Conservation (phyloP, 2,888 invertebrate species). For the Ptilodon capucinus region DNA sequence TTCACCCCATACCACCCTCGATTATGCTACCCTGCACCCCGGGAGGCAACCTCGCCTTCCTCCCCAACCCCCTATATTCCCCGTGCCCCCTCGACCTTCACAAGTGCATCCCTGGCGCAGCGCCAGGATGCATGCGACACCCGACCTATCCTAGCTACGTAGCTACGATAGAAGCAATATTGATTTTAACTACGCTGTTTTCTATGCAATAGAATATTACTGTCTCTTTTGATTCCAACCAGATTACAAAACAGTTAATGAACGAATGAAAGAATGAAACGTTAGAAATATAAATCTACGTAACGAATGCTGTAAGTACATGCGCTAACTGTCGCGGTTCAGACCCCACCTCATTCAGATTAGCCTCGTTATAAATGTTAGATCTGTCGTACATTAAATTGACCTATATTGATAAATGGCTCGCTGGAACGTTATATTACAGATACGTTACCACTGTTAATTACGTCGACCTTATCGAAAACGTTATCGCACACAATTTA, state of each 20-base stretch:
- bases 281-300: no score
- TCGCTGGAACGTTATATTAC: constrained; percentile 14
- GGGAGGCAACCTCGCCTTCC: constrained; percentile 17
- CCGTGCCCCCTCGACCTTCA: constrained; percentile 57
- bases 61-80: constrained; percentile 20
- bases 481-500: constrained; percentile 45
- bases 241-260: no score
- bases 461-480: constrained; percentile 37
- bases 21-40: constrained; percentile 5
- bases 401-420: constrained; percentile 35
- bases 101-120: constrained; percentile 69
- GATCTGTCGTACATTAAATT: constrained; percentile 19
- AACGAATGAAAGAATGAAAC: no score
- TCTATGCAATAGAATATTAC: background rate
- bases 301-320: no score
- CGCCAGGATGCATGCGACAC: constrained; percentile 54
- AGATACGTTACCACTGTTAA: constrained; percentile 39
- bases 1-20: constrained; percentile 17
- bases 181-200: background rate
- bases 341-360: background rate
- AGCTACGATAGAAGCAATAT: constrained; percentile 20
- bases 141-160: constrained; percentile 23
- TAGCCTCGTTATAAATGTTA: background rate
- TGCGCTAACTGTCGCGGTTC: no score
- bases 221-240: no score